These are phyloP conservation scores for Rhinogobius similis DNA, from an alignment of 2,113 vertebrate species.

Conservation along the genomic window DNA sequence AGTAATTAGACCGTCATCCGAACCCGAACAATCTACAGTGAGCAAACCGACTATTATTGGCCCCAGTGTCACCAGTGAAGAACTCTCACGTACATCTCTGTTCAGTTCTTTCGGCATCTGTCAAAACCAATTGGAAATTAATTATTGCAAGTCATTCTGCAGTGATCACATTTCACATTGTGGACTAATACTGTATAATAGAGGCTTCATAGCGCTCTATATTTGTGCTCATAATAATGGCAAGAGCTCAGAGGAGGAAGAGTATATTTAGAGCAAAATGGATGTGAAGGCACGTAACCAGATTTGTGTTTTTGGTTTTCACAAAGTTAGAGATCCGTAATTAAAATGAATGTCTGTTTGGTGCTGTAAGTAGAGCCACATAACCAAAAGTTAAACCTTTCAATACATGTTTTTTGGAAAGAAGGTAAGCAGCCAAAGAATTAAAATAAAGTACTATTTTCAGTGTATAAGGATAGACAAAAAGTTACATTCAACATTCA, in stretches of 20 bases:
- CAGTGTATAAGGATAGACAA: too few relatives aligned
- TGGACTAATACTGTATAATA: background rate
- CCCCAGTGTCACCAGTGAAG: background rate
- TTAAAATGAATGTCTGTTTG: too few relatives aligned
- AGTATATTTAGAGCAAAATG: background rate
- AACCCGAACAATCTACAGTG: background rate
- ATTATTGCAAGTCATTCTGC: conserved; percentile 1
- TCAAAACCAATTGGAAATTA: conserved; percentile 3
- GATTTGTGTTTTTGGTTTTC: background rate
- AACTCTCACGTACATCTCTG: background rate
- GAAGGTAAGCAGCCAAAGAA: too few relatives aligned
- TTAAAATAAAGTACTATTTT: too few relatives aligned
- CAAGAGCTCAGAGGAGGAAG: background rate
- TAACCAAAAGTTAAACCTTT: too few relatives aligned
- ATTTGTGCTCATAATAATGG: background rate
- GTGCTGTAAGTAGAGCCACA: too few relatives aligned
- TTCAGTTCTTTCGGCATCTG: background rate
- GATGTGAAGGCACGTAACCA: background rate
- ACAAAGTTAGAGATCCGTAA: too few relatives aligned
- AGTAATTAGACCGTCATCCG: background rate
- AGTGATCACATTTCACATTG: background rate
- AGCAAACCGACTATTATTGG: background rate
- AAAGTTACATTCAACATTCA: too few relatives aligned
- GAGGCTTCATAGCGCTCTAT: background rate
- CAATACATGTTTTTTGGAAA: too few relatives aligned